A percentile compares a stretch with the other conserved stretches of the same genome.
phyloP scores from a whole-genome alignment of 2,113 vertebrate species.

The Solenodon paradoxus region DNA sequence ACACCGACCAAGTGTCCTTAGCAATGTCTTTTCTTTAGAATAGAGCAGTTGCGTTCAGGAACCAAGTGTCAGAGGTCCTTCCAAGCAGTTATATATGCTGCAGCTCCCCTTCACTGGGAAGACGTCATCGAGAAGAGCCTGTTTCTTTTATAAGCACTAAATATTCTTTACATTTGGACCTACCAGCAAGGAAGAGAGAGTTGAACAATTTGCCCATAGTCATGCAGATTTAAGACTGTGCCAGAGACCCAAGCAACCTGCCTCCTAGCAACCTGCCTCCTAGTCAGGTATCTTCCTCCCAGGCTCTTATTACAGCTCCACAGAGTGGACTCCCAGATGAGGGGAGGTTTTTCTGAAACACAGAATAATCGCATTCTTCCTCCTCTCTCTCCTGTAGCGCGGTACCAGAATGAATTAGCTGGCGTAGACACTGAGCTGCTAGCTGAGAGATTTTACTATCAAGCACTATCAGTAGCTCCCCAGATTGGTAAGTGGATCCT shows the following conservation, averaged over 20 bases:
- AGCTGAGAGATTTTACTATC: slow-evolving; percentile 96
- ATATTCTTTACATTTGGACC: not conserved
- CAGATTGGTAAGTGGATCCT: slow-evolving; percentile 89
- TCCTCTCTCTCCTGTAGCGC: slow-evolving; percentile 81
- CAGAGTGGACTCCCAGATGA: not conserved
- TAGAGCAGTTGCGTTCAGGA: not conserved
- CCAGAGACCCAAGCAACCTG: not conserved
- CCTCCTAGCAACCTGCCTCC: not conserved
- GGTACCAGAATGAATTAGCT: slow-evolving; percentile 97
- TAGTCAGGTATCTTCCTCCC: not conserved
- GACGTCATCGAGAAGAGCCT: not conserved
- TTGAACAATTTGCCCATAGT: not conserved
- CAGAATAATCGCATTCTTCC: not conserved
- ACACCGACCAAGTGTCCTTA: not conserved
- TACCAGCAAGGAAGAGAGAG: not conserved
- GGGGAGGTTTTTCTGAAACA: not conserved
- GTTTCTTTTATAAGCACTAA: not conserved
- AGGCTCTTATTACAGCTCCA: not conserved
- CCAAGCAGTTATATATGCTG: not conserved
- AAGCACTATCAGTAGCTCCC: slow-evolving; percentile 95
- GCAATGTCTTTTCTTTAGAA: not conserved
- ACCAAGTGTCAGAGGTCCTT: not conserved
- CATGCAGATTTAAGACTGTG: not conserved
- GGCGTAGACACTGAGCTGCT: slow-evolving; percentile 95
- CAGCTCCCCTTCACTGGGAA: not conserved